Evolutionary conservation across 2,113 vertebrate species (phyloP), one percentile per base, ranked within the genome.

Genomic region (Corythaixoides concolor): DNA sequence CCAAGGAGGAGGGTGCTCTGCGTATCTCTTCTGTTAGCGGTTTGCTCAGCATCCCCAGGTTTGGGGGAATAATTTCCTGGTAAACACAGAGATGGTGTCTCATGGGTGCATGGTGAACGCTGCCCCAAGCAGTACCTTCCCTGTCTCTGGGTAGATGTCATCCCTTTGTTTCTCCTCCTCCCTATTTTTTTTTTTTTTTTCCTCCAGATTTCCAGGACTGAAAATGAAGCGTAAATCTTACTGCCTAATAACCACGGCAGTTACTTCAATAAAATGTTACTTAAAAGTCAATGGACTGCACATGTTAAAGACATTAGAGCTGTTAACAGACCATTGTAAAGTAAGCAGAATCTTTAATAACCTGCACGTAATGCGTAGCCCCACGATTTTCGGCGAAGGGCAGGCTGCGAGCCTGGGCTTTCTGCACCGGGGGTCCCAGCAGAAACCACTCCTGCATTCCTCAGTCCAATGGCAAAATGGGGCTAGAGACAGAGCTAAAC

Each of bases 161-260:
- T 90, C 67, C 53, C 41, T 77, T 60, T 90, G 77, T 81, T 81
- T 79, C 76, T 85, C 39, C 32, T 82, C 49, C 53, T 82, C 20
- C 33, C 6, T 60, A 24, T 20, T 14, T 43, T 64, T 43, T 8
- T 17, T 77, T 85, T 89, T 80, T 47, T 55, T 55, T 66, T n/a
- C 7, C 39, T 53, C 95, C 94, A 95, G 95, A 88, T 95, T 97
- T 97, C 97, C 97, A 88, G 91, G 97, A 97, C 97, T 96, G 97
- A 98, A 98, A 98, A 98, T 97, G 98, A 98, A 98, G 98, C 98
- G 98, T 98, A 98, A 98, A 98, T 98, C 98, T 98, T 98, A 98
- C 97, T 92, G 98, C 98, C 98, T 98, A 98, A 98, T 98, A 98
- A 98, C 98, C 98, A 80, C 97, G 97, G 98, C 98, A 98, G 97